Conservation (phyloP, 2,113 vertebrate species). For the Solea senegalensis region DNA sequence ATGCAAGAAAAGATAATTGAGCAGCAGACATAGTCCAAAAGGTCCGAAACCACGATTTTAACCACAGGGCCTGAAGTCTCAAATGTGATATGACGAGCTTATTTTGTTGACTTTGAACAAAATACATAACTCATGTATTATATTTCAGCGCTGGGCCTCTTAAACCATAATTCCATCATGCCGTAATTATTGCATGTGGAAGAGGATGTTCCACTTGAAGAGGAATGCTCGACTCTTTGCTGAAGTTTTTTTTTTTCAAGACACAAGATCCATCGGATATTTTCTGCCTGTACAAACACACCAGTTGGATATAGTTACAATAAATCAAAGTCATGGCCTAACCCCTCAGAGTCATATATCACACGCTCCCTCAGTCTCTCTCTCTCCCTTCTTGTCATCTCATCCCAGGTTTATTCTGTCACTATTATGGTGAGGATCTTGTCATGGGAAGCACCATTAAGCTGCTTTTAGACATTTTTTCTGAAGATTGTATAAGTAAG, state of each 20-base stretch:
- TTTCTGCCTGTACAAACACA: conserved; percentile 53
- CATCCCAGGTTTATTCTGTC: too few species aligned
- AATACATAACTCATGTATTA: conserved; percentile 6
- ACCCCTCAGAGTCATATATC: conserved; percentile 31
- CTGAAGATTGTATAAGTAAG: too few species aligned
- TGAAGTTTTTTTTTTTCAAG: conserved; percentile 29
- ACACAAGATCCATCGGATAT: conserved; percentile 25
- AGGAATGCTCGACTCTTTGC: conserved; percentile 44
- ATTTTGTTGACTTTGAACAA: conserved; percentile 26
- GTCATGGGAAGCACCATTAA: too few species aligned
- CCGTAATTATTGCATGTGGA: conserved; percentile 30
- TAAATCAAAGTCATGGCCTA: conserved; percentile 30
- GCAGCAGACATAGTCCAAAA: neutral
- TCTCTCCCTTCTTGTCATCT: neutral
- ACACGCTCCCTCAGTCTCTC: neutral
- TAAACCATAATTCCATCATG: conserved; percentile 24
- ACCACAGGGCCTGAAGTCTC: conserved; percentile 20
- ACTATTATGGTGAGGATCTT: too few species aligned
- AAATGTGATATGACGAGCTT: conserved; percentile 15
- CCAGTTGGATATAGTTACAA: conserved; percentile 31
- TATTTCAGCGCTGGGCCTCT: conserved; percentile 2
- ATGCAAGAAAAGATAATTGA: neutral
- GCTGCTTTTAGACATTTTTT: too few species aligned
- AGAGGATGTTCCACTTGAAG: conserved; percentile 27
- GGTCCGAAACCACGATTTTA: conserved; percentile 3